Evolutionary conservation across 1,140 invertebrate species (phyloP), one percentile per base, ranked within the genome.

Genomic region (Mizuhopecten yessoensis): DNA sequence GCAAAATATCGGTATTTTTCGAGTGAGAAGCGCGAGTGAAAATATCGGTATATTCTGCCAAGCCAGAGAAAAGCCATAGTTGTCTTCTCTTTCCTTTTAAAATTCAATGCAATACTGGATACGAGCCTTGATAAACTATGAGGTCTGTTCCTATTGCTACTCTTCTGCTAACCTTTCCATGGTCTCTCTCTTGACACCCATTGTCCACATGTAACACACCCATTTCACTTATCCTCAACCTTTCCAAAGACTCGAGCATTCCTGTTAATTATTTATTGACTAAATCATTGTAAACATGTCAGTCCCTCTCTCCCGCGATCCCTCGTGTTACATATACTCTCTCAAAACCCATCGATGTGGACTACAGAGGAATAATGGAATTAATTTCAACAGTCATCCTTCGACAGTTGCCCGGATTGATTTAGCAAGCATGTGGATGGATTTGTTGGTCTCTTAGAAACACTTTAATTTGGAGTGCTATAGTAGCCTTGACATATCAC

Each of bases 301-400:
- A 29, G 15, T 13, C 57, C 57, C 0, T 75, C n/a, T n/a, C n/a
- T 75, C 0, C n/a, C 9, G 23, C 11, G n/a, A 75, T 75, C 57
- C n/a, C 57, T 15, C n/a, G 23, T 75, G 0, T 29, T 29, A 75
- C 3, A 75, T n/a, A 75, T 75, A 75, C 57, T 9, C n/a, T n/a
- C 5, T 29, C 23, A n/a, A 75, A n/a, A 75, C 23, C 23, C 57
- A 29, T 75, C 57, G 23, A 75, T 29, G n/a, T 29, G 57, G n/a
- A 75, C 42, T n/a, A n/a, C 17, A 29, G 23, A 75, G 15, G 57
- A 29, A 75, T 75, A 75, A 75, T 75, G 57, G 57, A 75, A 75
- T 75, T 75, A 17, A 75, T 75, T 29, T 75, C 57, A 75, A 75
- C 57, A 75, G 57, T 75, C 29, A 75, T 29, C 57, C 57, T 75